Evolutionary conservation across 2,888 invertebrate species (phyloP).

Genomic region (Auanema sp.): DNA sequence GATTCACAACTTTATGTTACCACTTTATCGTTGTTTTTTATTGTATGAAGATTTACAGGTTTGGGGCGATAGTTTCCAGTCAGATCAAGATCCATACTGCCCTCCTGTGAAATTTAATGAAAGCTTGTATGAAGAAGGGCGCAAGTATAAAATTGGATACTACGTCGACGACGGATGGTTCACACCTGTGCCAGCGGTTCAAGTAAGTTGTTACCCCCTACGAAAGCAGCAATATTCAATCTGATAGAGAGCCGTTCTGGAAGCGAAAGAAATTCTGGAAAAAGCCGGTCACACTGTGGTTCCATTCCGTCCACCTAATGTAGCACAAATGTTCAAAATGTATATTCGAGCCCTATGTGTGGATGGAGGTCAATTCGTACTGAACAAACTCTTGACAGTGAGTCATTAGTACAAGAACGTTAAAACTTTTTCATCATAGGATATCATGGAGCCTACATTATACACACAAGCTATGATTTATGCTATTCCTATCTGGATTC

Average conservation of each 20-base stretch:
- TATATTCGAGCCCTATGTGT: slow-evolving; percentile 49
- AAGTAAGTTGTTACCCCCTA: slow-evolving; percentile 8
- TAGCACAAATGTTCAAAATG: slow-evolving; percentile 34
- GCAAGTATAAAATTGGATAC: slow-evolving; percentile 41
- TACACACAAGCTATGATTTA: slow-evolving; percentile 35
- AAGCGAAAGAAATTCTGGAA: slow-evolving; percentile 48
- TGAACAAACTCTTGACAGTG: slow-evolving; percentile 38
- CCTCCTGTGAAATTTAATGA: slow-evolving; percentile 53
- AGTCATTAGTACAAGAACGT: slow-evolving; percentile 12
- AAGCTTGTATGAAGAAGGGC: slow-evolving; percentile 27
- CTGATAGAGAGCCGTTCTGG: slow-evolving; percentile 44
- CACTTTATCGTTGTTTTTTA: background rate
- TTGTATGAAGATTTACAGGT: slow-evolving; percentile 13
- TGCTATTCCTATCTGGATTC: slow-evolving; percentile 39
- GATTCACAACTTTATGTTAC: background rate
- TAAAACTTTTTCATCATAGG: slow-evolving; percentile 17
- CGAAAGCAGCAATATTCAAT: background rate
- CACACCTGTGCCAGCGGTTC: slow-evolving; percentile 46
- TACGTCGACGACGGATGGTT: slow-evolving; percentile 59
- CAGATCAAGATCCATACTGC: slow-evolving; percentile 49
- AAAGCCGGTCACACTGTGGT: slow-evolving; percentile 47
- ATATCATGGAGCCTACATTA: slow-evolving; percentile 37
- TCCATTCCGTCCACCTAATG: slow-evolving; percentile 47
- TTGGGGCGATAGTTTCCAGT: slow-evolving; percentile 42
- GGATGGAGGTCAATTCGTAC: slow-evolving; percentile 50